Evolutionary conservation across 2,113 vertebrate species (phyloP).

Genomic region (Pollimyrus isidori): DNA sequence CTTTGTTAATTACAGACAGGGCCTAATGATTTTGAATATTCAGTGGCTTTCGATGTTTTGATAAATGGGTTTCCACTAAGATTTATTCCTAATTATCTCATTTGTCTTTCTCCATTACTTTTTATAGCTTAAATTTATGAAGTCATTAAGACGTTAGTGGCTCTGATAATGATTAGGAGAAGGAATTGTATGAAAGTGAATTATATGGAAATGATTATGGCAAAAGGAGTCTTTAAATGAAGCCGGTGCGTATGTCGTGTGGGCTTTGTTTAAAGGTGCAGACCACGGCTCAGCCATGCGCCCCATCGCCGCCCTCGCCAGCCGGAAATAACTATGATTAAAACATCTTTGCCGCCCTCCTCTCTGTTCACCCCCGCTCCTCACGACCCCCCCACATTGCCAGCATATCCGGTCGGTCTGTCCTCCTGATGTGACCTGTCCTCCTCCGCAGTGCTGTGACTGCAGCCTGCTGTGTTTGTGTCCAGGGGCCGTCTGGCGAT

Average conservation of each 20-base stretch:
- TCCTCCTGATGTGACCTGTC: slow-evolving; percentile 38
- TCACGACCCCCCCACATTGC: background rate
- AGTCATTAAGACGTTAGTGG: slow-evolving; percentile 87
- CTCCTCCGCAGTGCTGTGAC: slow-evolving; percentile 30
- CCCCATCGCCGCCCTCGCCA: slow-evolving; percentile 30
- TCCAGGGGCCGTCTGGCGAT: slow-evolving; percentile 51
- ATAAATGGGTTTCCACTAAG: slow-evolving; percentile 92
- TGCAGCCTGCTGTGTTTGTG: slow-evolving; percentile 47
- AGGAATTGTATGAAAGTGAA: slow-evolving; percentile 81
- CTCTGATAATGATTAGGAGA: slow-evolving; percentile 81
- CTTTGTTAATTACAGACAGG: slow-evolving; percentile 81
- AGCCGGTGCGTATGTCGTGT: slow-evolving; percentile 47
- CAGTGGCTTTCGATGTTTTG: slow-evolving; percentile 88
- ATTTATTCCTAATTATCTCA: slow-evolving; percentile 99
- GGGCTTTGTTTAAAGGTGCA: slow-evolving; percentile 63
- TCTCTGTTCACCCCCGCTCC: background rate
- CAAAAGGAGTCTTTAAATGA: slow-evolving; percentile 75
- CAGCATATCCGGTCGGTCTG: slow-evolving; percentile 37
- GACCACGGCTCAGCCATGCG: slow-evolving; percentile 31
- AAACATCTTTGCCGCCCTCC: slow-evolving; percentile 56
- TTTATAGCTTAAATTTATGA: slow-evolving; percentile 99
- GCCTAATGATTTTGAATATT: slow-evolving; percentile 98
- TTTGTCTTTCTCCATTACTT: slow-evolving; percentile 99
- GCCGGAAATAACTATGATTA: slow-evolving; percentile 57
- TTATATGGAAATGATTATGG: slow-evolving; percentile 80